phyloP scores from a whole-genome alignment of 2,888 invertebrate genomes.

The Drosophila infuscata region DNA sequence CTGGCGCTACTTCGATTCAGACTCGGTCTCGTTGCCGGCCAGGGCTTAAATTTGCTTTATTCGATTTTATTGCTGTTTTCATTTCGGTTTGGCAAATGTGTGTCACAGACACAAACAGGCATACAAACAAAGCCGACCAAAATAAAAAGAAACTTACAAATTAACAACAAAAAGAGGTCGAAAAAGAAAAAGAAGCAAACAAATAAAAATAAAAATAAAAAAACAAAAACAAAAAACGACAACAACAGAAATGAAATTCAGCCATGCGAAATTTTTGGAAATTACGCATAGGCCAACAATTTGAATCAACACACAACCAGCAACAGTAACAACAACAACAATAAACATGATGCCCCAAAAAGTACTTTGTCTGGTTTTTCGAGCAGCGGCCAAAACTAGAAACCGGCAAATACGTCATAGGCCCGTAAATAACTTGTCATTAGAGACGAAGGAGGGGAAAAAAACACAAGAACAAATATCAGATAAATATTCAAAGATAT shows the following conservation, averaged over 20 bases:
- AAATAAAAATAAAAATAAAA: slow-evolving; percentile 33
- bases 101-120: slow-evolving; percentile 58
- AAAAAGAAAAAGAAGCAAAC: slow-evolving; percentile 28
- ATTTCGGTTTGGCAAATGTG: slow-evolving; percentile 67
- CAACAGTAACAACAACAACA: slow-evolving; percentile 17
- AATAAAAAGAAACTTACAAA: slow-evolving; percentile 59
- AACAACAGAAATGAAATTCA: slow-evolving; percentile 45
- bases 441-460: neutral
- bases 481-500: slow-evolving; percentile 6
- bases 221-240: slow-evolving; percentile 32
- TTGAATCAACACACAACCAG: slow-evolving; percentile 49
- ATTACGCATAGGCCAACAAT: slow-evolving; percentile 49
- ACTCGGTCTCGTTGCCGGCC: slow-evolving; percentile 26
- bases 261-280: slow-evolving; percentile 52
- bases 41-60: slow-evolving; percentile 69
- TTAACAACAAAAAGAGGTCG: slow-evolving; percentile 73
- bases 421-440: slow-evolving; percentile 34
- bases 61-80: slow-evolving; percentile 67
- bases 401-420: slow-evolving; percentile 57
- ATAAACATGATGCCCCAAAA: slow-evolving; percentile 18
- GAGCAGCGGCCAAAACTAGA: slow-evolving; percentile 14
- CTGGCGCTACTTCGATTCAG: slow-evolving; percentile 30
- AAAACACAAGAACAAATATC: slow-evolving; percentile 1
- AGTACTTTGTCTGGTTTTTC: slow-evolving; percentile 30
- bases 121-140: neutral